Conservation (phyloP, 2,797 vertebrate species). For the Cyclura pinguis region DNA sequence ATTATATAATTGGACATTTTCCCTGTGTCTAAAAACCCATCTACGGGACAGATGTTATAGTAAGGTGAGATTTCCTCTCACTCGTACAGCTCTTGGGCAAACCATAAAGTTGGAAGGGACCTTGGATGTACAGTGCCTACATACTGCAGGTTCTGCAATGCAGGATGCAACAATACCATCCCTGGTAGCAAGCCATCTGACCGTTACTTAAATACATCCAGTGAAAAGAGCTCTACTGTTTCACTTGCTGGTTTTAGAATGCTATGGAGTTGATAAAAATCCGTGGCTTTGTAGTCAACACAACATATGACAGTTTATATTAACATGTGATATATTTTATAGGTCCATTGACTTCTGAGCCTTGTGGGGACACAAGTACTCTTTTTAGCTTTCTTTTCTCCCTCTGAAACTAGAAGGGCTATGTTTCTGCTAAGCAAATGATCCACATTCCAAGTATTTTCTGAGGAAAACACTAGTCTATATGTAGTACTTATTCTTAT, state of each 20-base stretch:
- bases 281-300: not conserved
- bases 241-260: not conserved
- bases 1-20: not conserved
- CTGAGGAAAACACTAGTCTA: conserved; percentile 1
- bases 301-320: not conserved
- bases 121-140: not conserved
- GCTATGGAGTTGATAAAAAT: not conserved
- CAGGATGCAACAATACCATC: not conserved
- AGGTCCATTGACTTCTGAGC: not conserved
- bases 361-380: not conserved
- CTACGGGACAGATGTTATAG: not conserved
- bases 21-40: not conserved
- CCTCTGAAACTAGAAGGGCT: not conserved
- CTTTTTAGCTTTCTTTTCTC: not conserved
- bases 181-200: not conserved
- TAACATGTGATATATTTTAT: not conserved
- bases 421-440: not conserved
- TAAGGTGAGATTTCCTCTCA: not conserved
- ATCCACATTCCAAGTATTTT: not conserved
- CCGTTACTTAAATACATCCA: not conserved
- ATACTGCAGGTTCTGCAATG: not conserved
- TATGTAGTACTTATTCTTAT: not conserved
- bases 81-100: not conserved
- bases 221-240: not conserved
- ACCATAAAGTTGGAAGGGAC: not conserved